A percentile compares a stretch with the other conserved stretches of the same genome.
These are phyloP conservation scores for Acrobasis suavella DNA, from an alignment of 2,888 invertebrate species.

Conservation along the genomic window DNA sequence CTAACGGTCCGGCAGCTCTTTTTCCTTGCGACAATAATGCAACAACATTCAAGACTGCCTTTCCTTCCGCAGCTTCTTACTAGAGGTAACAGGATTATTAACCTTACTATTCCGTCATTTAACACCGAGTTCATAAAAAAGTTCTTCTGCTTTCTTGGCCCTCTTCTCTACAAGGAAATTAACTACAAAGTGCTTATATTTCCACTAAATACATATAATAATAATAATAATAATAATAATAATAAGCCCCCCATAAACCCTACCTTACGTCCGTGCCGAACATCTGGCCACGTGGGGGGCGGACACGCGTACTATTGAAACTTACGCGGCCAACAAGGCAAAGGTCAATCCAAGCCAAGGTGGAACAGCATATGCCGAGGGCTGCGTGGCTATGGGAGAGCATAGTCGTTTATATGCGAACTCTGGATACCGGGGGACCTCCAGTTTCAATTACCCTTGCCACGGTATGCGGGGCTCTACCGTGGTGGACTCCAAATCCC, in stretches of 20 bases:
- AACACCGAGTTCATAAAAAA: no score
- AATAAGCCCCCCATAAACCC: no score
- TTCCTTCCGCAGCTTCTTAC: no score
- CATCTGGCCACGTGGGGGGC: constrained; percentile 27
- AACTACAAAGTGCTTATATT: no score
- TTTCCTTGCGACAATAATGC: no score
- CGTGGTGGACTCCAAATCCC: constrained; percentile 1
- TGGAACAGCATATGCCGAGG: constrained; percentile 21
- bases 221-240: constrained; percentile 29
- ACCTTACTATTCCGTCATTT: no score
- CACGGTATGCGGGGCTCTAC: background rate
- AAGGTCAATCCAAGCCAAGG: constrained; percentile 15
- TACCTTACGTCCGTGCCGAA: constrained; percentile 27
- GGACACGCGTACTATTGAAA: constrained; percentile 25
- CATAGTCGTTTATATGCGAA: background rate
- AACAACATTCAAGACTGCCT: no score
- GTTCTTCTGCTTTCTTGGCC: no score
- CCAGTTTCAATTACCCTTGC: constrained; percentile 23
- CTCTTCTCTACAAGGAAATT: no score
- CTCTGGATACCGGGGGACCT: constrained; percentile 9
- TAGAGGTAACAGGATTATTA: no score
- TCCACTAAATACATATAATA: no score
- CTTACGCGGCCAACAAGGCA: constrained; percentile 22
- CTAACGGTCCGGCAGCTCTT: no score
- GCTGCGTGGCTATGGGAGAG: constrained; percentile 3